phyloP scores from a whole-genome alignment of 2,113 vertebrate species.

The Aix galericulata region DNA sequence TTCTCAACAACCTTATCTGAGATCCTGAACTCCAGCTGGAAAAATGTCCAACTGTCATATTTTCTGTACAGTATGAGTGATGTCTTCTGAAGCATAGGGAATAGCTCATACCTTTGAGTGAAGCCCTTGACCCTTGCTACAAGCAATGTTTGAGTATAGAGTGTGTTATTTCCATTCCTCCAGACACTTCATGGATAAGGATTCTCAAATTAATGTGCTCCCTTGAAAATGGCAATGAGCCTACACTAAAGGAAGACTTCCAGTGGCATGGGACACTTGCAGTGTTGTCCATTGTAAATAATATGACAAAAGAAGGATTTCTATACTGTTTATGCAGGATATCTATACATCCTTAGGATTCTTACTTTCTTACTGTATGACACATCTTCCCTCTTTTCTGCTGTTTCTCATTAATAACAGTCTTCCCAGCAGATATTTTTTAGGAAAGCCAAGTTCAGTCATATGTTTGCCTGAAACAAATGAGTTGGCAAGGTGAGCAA shows the following conservation, averaged over 20 bases:
- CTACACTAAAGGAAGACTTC: neutral
- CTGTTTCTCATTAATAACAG: neutral
- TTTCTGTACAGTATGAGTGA: neutral
- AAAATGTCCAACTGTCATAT: neutral
- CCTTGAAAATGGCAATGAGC: neutral
- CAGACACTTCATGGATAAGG: neutral
- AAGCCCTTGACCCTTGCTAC: neutral
- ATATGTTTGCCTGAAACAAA: neutral
- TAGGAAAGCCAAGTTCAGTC: neutral
- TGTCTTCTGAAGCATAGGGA: neutral
- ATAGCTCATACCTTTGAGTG: neutral
- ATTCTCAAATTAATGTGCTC: neutral
- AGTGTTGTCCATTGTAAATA: neutral
- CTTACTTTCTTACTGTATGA: neutral
- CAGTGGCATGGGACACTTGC: rapidly evolving
- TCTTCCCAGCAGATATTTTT: neutral
- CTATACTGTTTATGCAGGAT: neutral
- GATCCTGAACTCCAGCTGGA: neutral
- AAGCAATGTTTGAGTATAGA: neutral
- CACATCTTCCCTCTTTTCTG: neutral
- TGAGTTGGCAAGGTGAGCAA: neutral
- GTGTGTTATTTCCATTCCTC: neutral
- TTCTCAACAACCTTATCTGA: neutral
- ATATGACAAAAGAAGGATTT: neutral
- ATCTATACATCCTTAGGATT: neutral